A percentile compares a stretch with the other conserved stretches of the same genome.
phyloP scores from a whole-genome alignment of 2,888 invertebrate species.

The Lomographa bimaculata region DNA sequence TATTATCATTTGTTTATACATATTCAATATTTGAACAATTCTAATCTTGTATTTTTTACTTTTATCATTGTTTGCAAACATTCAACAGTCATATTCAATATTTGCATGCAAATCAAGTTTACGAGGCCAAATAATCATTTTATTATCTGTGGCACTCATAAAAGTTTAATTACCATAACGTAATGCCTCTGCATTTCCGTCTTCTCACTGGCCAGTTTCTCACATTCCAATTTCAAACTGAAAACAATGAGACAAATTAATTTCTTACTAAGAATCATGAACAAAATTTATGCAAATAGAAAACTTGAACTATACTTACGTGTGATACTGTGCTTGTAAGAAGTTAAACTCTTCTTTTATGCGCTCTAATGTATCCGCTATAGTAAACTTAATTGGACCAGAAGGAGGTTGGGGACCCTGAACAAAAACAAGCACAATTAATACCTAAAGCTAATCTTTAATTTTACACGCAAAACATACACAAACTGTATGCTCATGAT shows the following conservation, averaged over 20 bases:
- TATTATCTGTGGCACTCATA: slow-evolving; percentile 32
- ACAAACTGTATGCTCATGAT: background rate
- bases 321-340: slow-evolving; percentile 97
- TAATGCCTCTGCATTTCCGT: slow-evolving; percentile 99
- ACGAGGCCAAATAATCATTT: slow-evolving; percentile 31
- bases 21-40: slow-evolving; percentile 40
- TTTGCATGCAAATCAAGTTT: slow-evolving; percentile 43
- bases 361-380: slow-evolving; percentile 95
- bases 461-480: background rate
- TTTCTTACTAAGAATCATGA: slow-evolving; percentile 7
- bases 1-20: slow-evolving; percentile 37
- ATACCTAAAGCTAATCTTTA: slow-evolving; percentile 25
- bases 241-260: slow-evolving; percentile 38
- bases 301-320: slow-evolving; percentile 85
- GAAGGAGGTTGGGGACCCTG: slow-evolving; percentile 94
- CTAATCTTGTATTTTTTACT: slow-evolving; percentile 38
- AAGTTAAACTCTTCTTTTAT: slow-evolving; percentile 98
- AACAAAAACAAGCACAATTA: slow-evolving; percentile 41
- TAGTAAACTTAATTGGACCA: slow-evolving; percentile 96
- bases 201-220: slow-evolving; percentile 98
- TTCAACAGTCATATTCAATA: slow-evolving; percentile 35
- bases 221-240: slow-evolving; percentile 98
- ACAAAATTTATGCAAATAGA: slow-evolving; percentile 3
- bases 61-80: slow-evolving; percentile 38
- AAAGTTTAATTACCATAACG: slow-evolving; percentile 92